Percentiles rank a stretch among this genome's conserved stretches.
Conservation (phyloP, 2,888 invertebrate species). For the Brassicogethes aeneus region DNA sequence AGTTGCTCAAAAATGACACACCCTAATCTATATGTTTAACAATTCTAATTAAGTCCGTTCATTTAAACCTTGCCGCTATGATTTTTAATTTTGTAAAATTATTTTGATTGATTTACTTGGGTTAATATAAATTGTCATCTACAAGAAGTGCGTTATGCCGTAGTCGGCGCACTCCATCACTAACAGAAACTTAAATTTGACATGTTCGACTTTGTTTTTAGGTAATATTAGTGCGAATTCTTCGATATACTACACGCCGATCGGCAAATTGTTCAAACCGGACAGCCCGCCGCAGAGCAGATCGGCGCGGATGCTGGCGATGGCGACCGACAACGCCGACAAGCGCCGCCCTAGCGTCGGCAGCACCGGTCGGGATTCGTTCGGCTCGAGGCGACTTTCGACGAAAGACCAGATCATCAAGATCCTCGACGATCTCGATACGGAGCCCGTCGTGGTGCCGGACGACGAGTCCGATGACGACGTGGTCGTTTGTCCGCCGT, state of each 20-base stretch:
- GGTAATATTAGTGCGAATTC: conserved; percentile 17
- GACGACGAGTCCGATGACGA: conserved; percentile 37
- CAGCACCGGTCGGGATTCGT: conserved; percentile 3
- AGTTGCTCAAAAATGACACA: too few relatives aligned
- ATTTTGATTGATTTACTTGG: too few relatives aligned
- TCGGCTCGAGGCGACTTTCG: conserved; percentile 15
- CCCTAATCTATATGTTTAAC: too few relatives aligned
- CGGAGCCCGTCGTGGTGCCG: conserved; percentile 26
- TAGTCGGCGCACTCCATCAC: conserved; percentile 17
- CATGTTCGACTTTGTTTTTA: too few relatives aligned
- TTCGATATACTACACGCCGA: conserved; percentile 27
- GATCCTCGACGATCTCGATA: conserved; percentile 29
- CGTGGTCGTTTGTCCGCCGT: conserved; percentile 34
- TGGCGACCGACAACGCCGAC: conserved; percentile 12
- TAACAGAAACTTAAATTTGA: too few relatives aligned
- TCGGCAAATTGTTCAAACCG: conserved; percentile 20
- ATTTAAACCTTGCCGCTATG: too few relatives aligned
- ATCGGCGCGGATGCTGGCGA: conserved; percentile 15
- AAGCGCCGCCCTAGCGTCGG: conserved; percentile 7
- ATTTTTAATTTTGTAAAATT: too few relatives aligned
- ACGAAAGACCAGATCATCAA: conserved; percentile 31
- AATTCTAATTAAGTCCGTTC: too few relatives aligned
- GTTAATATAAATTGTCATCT: too few relatives aligned
- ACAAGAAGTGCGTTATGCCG: too few relatives aligned
- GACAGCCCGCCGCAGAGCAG: conserved; percentile 12